Percentiles rank a stretch among this genome's conserved stretches.
phyloP scores from a whole-genome alignment of 2,797 vertebrate genomes.

The Antennarius maculatus region DNA sequence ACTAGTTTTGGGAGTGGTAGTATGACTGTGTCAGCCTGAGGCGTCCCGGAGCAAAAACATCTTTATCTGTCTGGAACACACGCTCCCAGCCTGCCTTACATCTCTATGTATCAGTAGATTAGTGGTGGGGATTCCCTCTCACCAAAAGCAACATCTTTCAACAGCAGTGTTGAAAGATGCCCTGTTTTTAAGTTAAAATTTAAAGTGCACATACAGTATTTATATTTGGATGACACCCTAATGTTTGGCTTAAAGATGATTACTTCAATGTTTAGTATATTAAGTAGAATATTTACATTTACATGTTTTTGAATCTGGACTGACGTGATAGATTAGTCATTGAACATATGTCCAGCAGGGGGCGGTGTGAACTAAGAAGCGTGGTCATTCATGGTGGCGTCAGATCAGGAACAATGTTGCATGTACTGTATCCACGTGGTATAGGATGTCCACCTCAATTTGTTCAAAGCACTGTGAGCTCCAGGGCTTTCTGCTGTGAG shows the following conservation, averaged over 20 bases:
- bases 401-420: constrained; percentile 33
- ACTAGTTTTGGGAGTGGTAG: constrained; percentile 64
- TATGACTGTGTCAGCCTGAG: constrained; percentile 35
- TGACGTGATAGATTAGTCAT: background rate
- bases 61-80: constrained; percentile 76
- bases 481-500: background rate
- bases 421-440: constrained; percentile 27
- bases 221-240: background rate
- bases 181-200: too few species aligned
- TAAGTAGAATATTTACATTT: background rate
- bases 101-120: constrained; percentile 7
- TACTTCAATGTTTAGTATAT: background rate
- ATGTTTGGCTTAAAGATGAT: background rate
- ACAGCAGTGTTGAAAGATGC: too few species aligned
- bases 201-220: too few species aligned
- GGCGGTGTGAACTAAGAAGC: constrained; percentile 53
- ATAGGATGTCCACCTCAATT: constrained; percentile 44
- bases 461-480: constrained; percentile 30
- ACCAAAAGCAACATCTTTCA: too few species aligned
- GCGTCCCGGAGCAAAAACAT: constrained; percentile 51
- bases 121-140: constrained; percentile 41
- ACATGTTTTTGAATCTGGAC: background rate
- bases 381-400: background rate
- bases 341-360: constrained; percentile 48
- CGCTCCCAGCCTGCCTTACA: constrained; percentile 40